A percentile compares a stretch with the other conserved stretches of the same genome.
phyloP scores from a whole-genome alignment of 1,140 invertebrate genomes.

The Apis dorsata region DNA sequence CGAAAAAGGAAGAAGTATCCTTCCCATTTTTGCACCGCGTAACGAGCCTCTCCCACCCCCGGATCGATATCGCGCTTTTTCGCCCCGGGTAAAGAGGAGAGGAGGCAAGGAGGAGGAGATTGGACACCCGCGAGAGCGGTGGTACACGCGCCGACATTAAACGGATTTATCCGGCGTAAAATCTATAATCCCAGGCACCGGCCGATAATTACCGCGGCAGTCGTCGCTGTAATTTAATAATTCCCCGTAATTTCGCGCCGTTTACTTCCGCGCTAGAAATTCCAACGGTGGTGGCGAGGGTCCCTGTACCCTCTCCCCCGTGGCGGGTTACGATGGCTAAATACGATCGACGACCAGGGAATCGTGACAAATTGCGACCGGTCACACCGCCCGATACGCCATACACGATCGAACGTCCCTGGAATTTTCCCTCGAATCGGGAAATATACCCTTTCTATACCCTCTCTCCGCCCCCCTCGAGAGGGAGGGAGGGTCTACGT shows the following conservation, averaged over 20 bases:
- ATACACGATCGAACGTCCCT: constrained; percentile 23
- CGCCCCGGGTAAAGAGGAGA: background rate
- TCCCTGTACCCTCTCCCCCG: background rate
- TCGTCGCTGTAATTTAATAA: constrained; percentile 60
- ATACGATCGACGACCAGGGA: constrained; percentile 55
- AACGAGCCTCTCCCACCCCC: constrained; percentile 16
- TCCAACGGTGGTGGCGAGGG: background rate
- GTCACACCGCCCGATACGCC: background rate
- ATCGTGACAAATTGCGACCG: constrained; percentile 58
- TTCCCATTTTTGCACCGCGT: constrained; percentile 22
- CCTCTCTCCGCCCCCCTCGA: too few relatives aligned
- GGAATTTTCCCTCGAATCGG: constrained; percentile 50
- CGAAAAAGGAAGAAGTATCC: background rate
- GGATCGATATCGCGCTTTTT: constrained; percentile 39
- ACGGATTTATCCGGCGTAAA: constrained; percentile 57
- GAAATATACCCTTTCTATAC: too few relatives aligned
- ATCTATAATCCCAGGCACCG: constrained; percentile 52
- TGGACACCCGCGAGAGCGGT: too few relatives aligned
- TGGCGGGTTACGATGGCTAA: constrained; percentile 2
- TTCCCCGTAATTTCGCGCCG: constrained; percentile 59
- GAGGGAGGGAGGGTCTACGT: background rate
- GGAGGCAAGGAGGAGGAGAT: background rate
- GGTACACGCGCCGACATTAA: constrained; percentile 43
- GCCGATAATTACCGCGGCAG: constrained; percentile 54
- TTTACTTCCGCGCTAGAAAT: constrained; percentile 47